Evolutionary conservation across 2,888 invertebrate species (phyloP), one percentile per base, ranked within the genome.

Genomic region (Siphlonurus alternatus): DNA sequence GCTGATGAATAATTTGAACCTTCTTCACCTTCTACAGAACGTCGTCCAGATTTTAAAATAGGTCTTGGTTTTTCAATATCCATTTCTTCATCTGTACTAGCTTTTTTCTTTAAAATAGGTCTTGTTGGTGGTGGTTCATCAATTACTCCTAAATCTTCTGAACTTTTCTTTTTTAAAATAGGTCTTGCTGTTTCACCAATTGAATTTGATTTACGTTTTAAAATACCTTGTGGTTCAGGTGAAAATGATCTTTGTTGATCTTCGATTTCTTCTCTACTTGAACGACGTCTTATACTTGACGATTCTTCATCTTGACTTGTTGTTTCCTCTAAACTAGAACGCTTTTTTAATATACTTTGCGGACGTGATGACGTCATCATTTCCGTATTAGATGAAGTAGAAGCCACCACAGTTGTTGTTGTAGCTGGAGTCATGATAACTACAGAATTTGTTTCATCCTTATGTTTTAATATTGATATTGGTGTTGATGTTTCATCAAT

Each of bases 81-180:
- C 56, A 56, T 56, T 56, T 86, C 86, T 60, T 85, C 84, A 71
- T 88, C 88, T 0, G 85, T 83, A 67, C 85, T 86, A 0, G 86
- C 86, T 74, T 93, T 92, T 77, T 93, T 93, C 76, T 93, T 93
- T 53, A 93, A 74, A 71, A 93, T 93, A 2, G 93, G 92, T 74
- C 76, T 74, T n/a, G n/a, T n/a, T n/a, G n/a, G n/a, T n/a, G n/a
- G n/a, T 1, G 78, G 78, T 56, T 56, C 56, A 56, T 20, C 56
- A n/a, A 51, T 15, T 51, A 15, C 53, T 7, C 22, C 56, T 56
- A 56, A 56, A 20, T 87, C 87, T 71, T 87, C 87, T 2, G 84
- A 82, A 71, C 87, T 86, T 73, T 90, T 90, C 76, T 89, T 88
- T 76, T 92, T 92, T 15, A 92, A 76, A 70, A 92, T 92, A 1